phyloP scores from a whole-genome alignment of 2,113 vertebrate genomes.

The Probosciger aterrimus region DNA sequence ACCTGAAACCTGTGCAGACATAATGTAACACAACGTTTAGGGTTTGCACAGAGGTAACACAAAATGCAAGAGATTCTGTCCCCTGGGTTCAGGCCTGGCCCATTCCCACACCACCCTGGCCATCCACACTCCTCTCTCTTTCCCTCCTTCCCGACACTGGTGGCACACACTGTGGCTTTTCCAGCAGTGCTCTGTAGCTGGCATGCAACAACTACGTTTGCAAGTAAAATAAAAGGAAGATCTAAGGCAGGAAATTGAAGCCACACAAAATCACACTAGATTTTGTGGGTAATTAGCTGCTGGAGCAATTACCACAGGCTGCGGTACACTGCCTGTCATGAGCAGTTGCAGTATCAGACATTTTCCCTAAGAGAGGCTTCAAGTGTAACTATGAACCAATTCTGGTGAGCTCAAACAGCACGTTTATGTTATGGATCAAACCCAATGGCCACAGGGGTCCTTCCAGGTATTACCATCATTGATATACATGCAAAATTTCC shows the following conservation, averaged over 20 bases:
- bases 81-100: not conserved
- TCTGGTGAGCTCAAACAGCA: not conserved
- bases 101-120: not conserved
- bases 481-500: not conserved
- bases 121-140: too few relatives aligned
- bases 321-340: not conserved
- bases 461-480: not conserved
- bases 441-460: not conserved
- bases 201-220: not conserved
- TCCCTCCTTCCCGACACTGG: not conserved
- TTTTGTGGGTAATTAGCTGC: not conserved
- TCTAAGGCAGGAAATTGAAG: not conserved
- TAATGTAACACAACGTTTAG: not conserved
- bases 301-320: not conserved
- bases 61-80: not conserved
- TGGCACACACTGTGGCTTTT: not conserved
- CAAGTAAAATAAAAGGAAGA: not conserved
- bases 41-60: not conserved
- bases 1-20: not conserved
- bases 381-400: fast-evolving
- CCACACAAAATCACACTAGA: not conserved
- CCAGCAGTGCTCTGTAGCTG: not conserved
- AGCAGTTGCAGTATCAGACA: not conserved
- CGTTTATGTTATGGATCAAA: not conserved
- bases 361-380: not conserved